Evolutionary conservation across 2,113 vertebrate species (phyloP), one percentile per base, ranked within the genome.

Genomic region (Gorsachius goisagi): DNA sequence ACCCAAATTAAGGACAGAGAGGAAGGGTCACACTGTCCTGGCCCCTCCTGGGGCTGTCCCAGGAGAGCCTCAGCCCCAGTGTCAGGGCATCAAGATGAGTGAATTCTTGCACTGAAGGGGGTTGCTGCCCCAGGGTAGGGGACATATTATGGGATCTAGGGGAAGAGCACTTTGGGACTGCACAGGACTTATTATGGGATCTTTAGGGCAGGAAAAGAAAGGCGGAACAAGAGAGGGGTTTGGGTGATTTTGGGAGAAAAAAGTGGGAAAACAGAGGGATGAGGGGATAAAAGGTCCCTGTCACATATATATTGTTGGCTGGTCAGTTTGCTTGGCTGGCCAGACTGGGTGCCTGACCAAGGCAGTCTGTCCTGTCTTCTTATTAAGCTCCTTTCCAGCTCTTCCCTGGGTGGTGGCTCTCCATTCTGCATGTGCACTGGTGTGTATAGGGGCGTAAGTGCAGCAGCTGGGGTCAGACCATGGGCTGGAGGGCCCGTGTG

Each of bases 31-130:
- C 8, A 28, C 9, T 44, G 55, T 24, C 41, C n/a, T 56, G 45
- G 10, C 12, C 12, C 9, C 2, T 60, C 21, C 18, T 1, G 1
- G 33, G 5, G 2, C 32, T 56, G 35, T 63, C 23, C 32, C 32
- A 28, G 62, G 8, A 74, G 3, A 75, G 7, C 30, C 41, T 81
- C 62, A 50, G 32, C 22, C 12, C 30, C 55, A 44, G 11, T 13
- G 21, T 41, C 52, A 10, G 17, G 13, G 15, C 41, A 28, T 30
- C 53, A 47, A 53, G 45, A 26, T 9, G 11, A 63, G 27, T 23
- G 24, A 47, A 62, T 6, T 11, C 16, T n/a, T 67, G 23, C 20
- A 59, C 37, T 39, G 35, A 60, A 67, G 45, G n/a, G 47, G 14
- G 3, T 32, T 86, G 60, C 15, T 6, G 3, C 11, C 17, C 17